Evolutionary conservation across 2,888 invertebrate genomes (phyloP).

Genomic region (Diadegma fenestrale): DNA sequence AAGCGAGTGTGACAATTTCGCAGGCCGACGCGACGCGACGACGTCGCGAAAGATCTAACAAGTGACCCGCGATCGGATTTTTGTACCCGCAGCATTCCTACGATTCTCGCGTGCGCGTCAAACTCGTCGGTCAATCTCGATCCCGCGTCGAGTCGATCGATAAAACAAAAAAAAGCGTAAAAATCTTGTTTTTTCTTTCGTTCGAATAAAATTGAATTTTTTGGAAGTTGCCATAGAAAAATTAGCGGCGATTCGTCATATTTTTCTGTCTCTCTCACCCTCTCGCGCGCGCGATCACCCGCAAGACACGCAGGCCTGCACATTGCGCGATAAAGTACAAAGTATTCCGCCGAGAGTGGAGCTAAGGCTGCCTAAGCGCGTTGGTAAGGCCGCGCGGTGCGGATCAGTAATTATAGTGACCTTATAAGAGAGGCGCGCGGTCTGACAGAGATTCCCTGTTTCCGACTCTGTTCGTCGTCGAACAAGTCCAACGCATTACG

Average conservation of each 20-base stretch:
- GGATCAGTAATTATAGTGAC: constrained; percentile 57
- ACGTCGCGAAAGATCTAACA: constrained; percentile 24
- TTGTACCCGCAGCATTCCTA: constrained; percentile 56
- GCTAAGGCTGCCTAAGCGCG: background rate
- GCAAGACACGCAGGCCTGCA: background rate
- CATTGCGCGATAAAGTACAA: constrained; percentile 5
- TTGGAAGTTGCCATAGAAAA: background rate
- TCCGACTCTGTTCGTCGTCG: constrained; percentile 37
- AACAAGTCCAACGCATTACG: constrained; percentile 9
- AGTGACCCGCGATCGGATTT: constrained; percentile 45
- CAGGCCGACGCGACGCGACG: constrained; percentile 15
- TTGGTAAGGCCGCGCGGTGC: constrained; percentile 57
- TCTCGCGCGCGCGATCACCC: constrained; percentile 51
- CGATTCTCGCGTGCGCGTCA: constrained; percentile 17
- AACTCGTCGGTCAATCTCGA: constrained; percentile 20
- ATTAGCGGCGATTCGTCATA: background rate
- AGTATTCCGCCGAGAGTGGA: background rate
- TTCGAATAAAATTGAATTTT: background rate
- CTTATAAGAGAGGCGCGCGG: constrained; percentile 48
- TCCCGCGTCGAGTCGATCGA: background rate
- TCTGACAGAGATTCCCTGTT: constrained; percentile 31
- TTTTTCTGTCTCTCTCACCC: background rate
- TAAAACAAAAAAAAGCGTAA: background rate
- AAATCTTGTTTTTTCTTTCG: background rate
- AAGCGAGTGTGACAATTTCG: constrained; percentile 61